Evolutionary conservation across 2,113 vertebrate genomes (phyloP).

Genomic region (Trichechus manatus): DNA sequence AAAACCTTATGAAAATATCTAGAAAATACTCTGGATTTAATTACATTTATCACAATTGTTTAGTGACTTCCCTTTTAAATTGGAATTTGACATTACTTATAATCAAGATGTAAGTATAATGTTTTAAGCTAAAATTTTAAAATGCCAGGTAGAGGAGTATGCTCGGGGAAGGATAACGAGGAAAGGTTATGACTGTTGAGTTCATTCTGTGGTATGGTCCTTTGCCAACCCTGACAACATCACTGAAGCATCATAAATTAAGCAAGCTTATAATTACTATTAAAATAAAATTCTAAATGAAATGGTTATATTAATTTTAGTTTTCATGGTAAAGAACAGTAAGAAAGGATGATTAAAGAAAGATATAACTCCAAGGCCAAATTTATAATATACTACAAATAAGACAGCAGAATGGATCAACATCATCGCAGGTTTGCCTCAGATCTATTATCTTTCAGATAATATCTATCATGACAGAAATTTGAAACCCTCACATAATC

Average conservation of each 20-base stretch:
- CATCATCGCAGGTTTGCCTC: not conserved
- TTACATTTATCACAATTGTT: not conserved
- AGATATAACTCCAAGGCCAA: not conserved
- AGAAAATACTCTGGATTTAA: conserved; percentile 8
- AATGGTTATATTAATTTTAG: not conserved
- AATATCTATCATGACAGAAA: not conserved
- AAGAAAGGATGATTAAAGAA: not conserved
- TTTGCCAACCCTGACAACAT: not conserved
- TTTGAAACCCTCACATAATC: not conserved
- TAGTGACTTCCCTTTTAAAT: not conserved
- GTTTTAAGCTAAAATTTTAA: not conserved
- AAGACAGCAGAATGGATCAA: not conserved
- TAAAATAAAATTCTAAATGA: conserved; percentile 31
- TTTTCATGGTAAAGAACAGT: conserved; percentile 33
- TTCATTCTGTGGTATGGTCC: not conserved
- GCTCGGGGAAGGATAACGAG: not conserved
- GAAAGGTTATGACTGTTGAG: not conserved
- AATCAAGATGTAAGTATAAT: not conserved
- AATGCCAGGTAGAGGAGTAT: not conserved
- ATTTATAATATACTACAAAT: not conserved
- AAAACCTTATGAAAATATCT: not conserved
- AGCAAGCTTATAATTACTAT: not conserved
- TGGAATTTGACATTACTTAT: not conserved
- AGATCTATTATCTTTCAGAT: conserved; percentile 16
- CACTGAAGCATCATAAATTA: not conserved